Conservation (phyloP, 2,888 invertebrate species). For the Brassicogethes aeneus region DNA sequence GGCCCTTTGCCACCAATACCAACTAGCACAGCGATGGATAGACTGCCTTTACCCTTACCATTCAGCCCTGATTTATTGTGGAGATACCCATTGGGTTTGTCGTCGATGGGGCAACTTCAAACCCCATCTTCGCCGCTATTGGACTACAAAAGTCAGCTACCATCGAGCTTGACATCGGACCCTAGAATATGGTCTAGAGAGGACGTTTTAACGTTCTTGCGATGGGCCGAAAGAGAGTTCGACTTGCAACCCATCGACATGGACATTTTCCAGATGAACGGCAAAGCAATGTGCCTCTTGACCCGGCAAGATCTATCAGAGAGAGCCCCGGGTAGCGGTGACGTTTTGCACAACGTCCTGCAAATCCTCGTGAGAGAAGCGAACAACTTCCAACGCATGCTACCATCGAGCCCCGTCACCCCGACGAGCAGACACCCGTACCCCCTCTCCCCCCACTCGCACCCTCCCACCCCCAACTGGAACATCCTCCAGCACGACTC, state of each 20-base stretch:
- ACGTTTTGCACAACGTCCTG: conserved; percentile 87
- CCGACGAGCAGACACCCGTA: conserved; percentile 67
- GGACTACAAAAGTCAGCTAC: conserved; percentile 82
- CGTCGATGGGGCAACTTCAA: conserved; percentile 53
- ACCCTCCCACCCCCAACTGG: conserved; percentile 76
- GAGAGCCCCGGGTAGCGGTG: conserved; percentile 87
- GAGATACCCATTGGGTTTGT: conserved; percentile 70
- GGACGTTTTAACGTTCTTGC: conserved; percentile 77
- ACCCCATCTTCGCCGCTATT: conserved; percentile 61
- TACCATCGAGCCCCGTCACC: conserved; percentile 73
- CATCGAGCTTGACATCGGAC: conserved; percentile 74
- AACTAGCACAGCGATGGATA: conserved; percentile 57
- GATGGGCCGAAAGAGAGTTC: conserved; percentile 88
- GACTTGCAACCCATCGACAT: conserved; percentile 85
- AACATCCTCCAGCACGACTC: conserved; percentile 35
- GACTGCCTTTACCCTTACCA: conserved; percentile 65
- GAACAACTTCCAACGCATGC: conserved; percentile 66
- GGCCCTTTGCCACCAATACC: conserved; percentile 39
- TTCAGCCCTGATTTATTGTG: conserved; percentile 79
- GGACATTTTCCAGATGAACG: conserved; percentile 95
- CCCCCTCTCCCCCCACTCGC: conserved; percentile 72
- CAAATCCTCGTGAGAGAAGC: conserved; percentile 79
- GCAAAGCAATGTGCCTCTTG: conserved; percentile 86
- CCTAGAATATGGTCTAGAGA: conserved; percentile 86
- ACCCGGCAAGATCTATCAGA: conserved; percentile 86